phyloP scores from a whole-genome alignment of 2,888 invertebrate species.

The Ochlodes sylvanus region DNA sequence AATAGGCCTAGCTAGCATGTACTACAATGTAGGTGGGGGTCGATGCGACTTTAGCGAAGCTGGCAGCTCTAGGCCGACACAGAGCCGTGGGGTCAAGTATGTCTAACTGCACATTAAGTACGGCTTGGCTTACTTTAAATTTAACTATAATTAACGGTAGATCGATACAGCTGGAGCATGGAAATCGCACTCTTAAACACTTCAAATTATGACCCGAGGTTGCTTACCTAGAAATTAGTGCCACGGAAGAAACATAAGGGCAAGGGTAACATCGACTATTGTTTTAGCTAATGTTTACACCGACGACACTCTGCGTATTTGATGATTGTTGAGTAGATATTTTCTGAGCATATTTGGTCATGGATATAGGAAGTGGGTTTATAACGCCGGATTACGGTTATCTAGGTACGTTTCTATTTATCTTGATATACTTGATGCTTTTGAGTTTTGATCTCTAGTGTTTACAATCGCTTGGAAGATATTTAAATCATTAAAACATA shows the following conservation, averaged over 20 bases:
- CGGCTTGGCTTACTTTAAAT: constrained; percentile 25
- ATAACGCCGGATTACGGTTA: neutral
- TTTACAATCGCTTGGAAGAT: neutral
- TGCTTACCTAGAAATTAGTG: neutral
- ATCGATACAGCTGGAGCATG: neutral
- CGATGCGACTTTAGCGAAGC: constrained; percentile 35
- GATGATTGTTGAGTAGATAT: constrained; percentile 9
- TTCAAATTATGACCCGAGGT: neutral
- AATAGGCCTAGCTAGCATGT: constrained; percentile 12
- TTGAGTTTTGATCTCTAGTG: neutral
- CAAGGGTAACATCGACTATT: constrained; percentile 10
- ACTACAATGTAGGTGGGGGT: constrained; percentile 34
- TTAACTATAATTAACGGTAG: constrained; percentile 6
- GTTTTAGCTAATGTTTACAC: constrained; percentile 17
- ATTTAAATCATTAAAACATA: too few species aligned
- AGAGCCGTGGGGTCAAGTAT: constrained; percentile 38
- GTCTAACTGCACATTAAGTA: constrained; percentile 37
- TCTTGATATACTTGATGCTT: neutral
- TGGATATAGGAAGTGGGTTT: neutral
- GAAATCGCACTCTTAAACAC: neutral
- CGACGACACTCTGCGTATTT: constrained; percentile 15
- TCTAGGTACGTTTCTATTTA: neutral
- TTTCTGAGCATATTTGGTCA: constrained; percentile 1
- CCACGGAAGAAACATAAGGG: constrained; percentile 9
- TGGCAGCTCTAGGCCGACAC: constrained; percentile 39